Evolutionary conservation across 2,797 vertebrate genomes (phyloP).

Genomic region (Siniperca undulata): DNA sequence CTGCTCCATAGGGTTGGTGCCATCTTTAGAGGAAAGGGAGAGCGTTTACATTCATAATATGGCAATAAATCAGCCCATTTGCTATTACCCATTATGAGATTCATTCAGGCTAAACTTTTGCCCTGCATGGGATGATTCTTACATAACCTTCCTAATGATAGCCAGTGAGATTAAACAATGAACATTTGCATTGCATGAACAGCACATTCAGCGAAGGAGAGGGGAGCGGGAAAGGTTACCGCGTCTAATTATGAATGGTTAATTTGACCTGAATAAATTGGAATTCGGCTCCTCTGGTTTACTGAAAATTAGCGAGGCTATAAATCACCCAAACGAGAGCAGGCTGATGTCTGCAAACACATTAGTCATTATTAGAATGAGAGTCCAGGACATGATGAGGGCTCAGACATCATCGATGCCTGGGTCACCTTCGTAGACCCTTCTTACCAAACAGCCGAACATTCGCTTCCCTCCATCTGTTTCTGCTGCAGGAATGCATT

Average conservation of each 20-base stretch:
- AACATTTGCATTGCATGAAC: conserved; percentile 61
- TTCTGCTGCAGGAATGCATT: neutral
- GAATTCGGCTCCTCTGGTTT: conserved; percentile 62
- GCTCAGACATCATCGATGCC: conserved; percentile 37
- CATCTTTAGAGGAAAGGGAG: conserved; percentile 41
- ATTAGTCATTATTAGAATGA: conserved; percentile 77
- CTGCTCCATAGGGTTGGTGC: conserved; percentile 31
- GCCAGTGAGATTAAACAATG: conserved; percentile 55
- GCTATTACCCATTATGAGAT: conserved; percentile 59
- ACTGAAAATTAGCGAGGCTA: conserved; percentile 50
- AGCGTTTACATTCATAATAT: conserved; percentile 54
- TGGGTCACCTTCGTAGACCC: conserved; percentile 32
- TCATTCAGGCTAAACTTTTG: conserved; percentile 60
- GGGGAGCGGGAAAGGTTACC: conserved; percentile 52
- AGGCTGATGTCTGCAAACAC: conserved; percentile 63
- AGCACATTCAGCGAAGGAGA: conserved; percentile 27
- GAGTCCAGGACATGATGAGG: conserved; percentile 63
- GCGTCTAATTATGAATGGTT: conserved; percentile 72
- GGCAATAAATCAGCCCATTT: conserved; percentile 69
- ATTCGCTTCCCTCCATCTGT: conserved; percentile 30
- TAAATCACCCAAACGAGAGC: conserved; percentile 78
- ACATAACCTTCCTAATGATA: conserved; percentile 52
- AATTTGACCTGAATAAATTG: conserved; percentile 75
- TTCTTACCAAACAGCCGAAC: conserved; percentile 41
- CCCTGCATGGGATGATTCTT: conserved; percentile 44